Percentiles rank a stretch among this genome's conserved stretches.
phyloP scores from a whole-genome alignment of 92 coral and sea anemone species.

The Phenganax stokvisi region DNA sequence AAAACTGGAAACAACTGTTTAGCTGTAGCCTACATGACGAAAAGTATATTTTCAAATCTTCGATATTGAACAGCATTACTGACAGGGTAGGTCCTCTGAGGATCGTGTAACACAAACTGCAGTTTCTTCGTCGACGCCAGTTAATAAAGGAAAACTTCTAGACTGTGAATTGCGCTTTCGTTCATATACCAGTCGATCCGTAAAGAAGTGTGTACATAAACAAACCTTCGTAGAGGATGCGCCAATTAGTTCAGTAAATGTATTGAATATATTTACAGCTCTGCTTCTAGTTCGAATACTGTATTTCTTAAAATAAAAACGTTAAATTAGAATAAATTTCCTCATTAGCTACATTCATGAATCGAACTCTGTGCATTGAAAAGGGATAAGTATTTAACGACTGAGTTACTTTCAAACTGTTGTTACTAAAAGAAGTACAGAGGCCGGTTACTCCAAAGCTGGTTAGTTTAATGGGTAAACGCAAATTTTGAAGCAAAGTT shows the following conservation, averaged over 20 bases:
- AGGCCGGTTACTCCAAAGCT: no score
- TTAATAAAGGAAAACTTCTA: not conserved
- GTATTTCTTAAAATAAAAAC: slow-evolving; percentile 51
- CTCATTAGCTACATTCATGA: not conserved
- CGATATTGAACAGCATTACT: no score
- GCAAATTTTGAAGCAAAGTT: no score
- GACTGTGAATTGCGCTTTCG: not conserved
- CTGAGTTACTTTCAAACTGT: no score
- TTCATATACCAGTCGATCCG: not conserved
- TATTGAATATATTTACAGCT: slow-evolving; percentile 89
- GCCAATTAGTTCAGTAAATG: slow-evolving; percentile 77
- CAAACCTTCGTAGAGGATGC: slow-evolving; percentile 26
- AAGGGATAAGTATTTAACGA: no score
- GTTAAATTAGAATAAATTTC: not conserved
- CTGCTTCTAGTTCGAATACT: slow-evolving; percentile 86
- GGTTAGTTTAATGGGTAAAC: no score
- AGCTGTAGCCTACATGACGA: slow-evolving; percentile 7
- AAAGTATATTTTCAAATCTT: not conserved
- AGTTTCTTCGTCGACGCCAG: no score
- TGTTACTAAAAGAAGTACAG: no score
- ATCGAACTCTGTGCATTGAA: no score
- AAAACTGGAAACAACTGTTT: slow-evolving; percentile 66
- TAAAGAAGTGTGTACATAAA: not conserved
- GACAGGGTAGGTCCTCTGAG: no score
- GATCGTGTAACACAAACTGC: no score